Evolutionary conservation across 2,113 vertebrate genomes (phyloP).

Genomic region (Delphinapterus leucas): DNA sequence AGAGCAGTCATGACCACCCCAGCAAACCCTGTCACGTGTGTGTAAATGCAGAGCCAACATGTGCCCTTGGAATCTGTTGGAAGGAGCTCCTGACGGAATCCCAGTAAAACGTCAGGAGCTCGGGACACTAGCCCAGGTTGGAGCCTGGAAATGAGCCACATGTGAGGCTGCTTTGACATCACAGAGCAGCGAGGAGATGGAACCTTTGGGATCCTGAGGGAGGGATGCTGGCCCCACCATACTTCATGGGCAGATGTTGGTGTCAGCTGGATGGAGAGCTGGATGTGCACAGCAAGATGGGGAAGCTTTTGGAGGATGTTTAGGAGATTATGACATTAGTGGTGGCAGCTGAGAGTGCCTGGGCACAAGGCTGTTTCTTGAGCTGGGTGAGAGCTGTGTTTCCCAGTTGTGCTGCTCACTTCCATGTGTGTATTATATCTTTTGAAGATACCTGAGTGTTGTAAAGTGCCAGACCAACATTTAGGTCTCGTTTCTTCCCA

Average conservation of each 20-base stretch:
- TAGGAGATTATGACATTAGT: background rate
- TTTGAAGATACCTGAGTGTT: background rate
- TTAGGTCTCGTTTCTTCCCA: background rate
- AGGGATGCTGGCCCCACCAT: background rate
- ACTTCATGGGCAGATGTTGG: background rate
- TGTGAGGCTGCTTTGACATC: fast-evolving
- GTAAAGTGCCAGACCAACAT: background rate
- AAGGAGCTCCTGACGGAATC: background rate
- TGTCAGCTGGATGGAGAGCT: background rate
- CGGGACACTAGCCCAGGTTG: too few species aligned
- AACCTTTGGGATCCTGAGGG: too few species aligned
- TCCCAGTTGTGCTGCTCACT: background rate
- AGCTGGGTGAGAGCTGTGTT: background rate
- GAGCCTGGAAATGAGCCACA: background rate
- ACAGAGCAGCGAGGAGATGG: background rate
- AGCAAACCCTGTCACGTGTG: background rate
- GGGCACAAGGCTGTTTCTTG: background rate
- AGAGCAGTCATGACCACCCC: background rate
- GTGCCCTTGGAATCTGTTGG: background rate
- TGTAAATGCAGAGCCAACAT: background rate
- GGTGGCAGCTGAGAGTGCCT: background rate
- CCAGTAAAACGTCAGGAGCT: too few species aligned
- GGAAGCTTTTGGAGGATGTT: background rate
- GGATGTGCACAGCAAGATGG: background rate
- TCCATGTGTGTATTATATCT: background rate